Evolutionary conservation across 2,888 invertebrate species (phyloP), one percentile per base, ranked within the genome.

Genomic region (Agonopterix arenella): DNA sequence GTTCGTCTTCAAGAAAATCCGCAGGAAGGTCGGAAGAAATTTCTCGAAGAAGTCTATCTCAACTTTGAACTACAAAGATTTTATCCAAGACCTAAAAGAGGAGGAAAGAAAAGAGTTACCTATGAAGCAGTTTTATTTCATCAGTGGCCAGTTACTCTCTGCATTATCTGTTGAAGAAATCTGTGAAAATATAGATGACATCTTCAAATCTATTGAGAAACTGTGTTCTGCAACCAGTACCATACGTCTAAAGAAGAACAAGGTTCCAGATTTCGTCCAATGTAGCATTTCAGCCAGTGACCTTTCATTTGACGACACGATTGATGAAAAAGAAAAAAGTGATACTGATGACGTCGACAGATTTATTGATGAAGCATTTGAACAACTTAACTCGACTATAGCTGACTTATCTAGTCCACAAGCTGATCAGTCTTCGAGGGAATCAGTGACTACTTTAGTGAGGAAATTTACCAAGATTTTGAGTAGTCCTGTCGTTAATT

Each of bases 141-240:
- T 82, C 50, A 77, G 71, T 53, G 83, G 83, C 0, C 76, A 84
- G 46, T 73, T 84, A 1, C 58, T 83, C 0, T 84, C 86, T 1
- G 84, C 84, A 0, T 63, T 62, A 0, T 85, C 86, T 0, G 76
- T 84, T 0, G 84, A 86, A 56, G 75, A 80, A 1, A 82, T 86
- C 7, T 86, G 86, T 46, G 68, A 73, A 9, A 71, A 71, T 49
- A 86, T 86, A 10, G 88, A 89, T 44, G 73, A 80, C 4, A 72
- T 88, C 1, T 88, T 89, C 58, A 80, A 76, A 54, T 86, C 88
- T 1, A 76, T 89, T 2, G 85, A 88, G 11, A 80, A 80, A 44
- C 56, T 88, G 0, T 75, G 70, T 9, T 74, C 79, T 0, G 73
- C 75, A 0, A 65, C 70, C 0, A 62, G 61, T 16, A 77, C 80